phyloP scores from a whole-genome alignment of 2,113 vertebrate species.

The Lagopus leucura region DNA sequence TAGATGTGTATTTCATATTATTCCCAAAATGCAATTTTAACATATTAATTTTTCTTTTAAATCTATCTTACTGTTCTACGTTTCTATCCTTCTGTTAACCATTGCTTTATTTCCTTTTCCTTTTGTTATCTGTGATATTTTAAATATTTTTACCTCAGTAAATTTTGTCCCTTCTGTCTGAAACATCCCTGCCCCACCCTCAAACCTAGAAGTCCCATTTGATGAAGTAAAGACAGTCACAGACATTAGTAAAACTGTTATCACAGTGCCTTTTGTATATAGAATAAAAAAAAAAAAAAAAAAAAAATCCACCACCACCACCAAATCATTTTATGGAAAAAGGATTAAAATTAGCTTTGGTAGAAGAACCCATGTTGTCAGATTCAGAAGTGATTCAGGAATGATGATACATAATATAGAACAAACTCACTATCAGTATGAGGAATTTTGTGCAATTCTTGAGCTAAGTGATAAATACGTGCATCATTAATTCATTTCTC shows the following conservation, averaged over 20 bases:
- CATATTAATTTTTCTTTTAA: not conserved
- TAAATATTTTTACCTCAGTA: fast-evolving
- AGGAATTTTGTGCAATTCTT: not conserved
- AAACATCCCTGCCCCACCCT: not conserved
- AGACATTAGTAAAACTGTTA: not conserved
- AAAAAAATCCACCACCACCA: too few relatives aligned
- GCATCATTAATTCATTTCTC: not conserved
- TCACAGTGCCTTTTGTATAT: not conserved
- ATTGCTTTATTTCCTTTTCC: not conserved
- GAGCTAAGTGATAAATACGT: not conserved
- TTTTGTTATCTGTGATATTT: not conserved
- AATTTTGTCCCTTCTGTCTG: not conserved
- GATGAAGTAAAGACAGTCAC: not conserved
- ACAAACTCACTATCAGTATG: not conserved
- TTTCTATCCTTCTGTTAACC: not conserved
- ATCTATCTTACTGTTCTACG: not conserved
- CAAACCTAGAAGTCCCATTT: not conserved
- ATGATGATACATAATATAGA: not conserved
- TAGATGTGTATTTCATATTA: fast-evolving
- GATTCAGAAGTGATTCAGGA: not conserved
- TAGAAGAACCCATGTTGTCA: not conserved
- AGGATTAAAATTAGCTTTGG: not conserved
- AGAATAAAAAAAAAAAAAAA: not conserved
- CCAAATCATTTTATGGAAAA: not conserved
- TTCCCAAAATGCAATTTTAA: not conserved